Base-by-base conservation (phyloP, 2,113 vertebrate genomes). In the Lepus timidus region DNA sequence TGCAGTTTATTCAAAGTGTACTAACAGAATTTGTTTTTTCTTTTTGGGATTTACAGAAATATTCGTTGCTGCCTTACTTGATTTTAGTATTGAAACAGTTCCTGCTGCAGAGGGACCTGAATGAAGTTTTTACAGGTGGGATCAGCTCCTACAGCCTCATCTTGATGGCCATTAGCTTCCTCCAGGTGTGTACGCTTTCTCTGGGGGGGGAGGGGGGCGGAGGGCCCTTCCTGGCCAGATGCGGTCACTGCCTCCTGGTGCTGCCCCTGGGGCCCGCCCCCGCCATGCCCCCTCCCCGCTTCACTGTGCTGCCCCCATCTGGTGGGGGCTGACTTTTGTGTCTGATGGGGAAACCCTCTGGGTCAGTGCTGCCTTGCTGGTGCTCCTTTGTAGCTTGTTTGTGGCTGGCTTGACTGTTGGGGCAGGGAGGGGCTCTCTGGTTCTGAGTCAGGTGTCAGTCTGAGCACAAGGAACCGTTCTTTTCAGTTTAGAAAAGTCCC, bases 11-110 rank as follows among this genome's bases (percentile, higher is more conserved):
- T n/a, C 27, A n/a, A 79, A 85, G 44, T 13, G 0, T 29, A 9
- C 3, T 4, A 62, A 95, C 51, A 44, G 29, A 27, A 17, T 51
- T 20, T 36, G 11, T 85, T 1, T 93, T 91, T 61, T 96, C 97
- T 52, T 68, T 86, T 82, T 86, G 68, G 22, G 31, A 73, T 97
- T 98, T 98, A 64, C 97, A 99, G 99, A 99, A 99, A 98, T 99
- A 99, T 92, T 99, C 99, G 11, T 98, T 99, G 97, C 99, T 99
- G 98, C 99, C 99, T 92, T 99, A 99, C 97, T 98, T 99, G 98
- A 99, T 99, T 98, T 98, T 99, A 98, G 99, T 99, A 95, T 98
- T 99, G 97, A 99, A 99, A 96, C 99, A 99, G 98, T 99, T 99
- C 98, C 98, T 99, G 39, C 98, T 99, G 96, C 99, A 99, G 97